These are phyloP conservation scores for Chloroceryle inda DNA, from an alignment of 2,797 vertebrate genomes.

Conservation along the genomic window DNA sequence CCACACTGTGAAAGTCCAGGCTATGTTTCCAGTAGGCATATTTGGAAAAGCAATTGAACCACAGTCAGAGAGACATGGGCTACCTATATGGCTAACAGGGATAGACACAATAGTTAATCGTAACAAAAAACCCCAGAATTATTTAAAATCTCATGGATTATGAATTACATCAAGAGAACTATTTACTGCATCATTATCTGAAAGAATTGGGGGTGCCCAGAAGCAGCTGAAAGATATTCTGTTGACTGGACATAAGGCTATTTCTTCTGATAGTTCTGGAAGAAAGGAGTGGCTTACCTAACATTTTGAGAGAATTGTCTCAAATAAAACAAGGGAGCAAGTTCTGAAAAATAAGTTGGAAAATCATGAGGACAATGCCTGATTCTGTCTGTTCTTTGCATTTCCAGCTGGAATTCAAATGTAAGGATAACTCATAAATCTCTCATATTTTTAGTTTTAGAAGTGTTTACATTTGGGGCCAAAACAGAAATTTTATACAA, in stretches of 20 bases:
- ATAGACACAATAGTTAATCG: neutral
- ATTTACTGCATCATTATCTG: neutral
- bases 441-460: neutral
- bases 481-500: neutral
- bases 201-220: neutral
- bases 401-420: neutral
- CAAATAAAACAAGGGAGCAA: neutral
- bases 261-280: neutral
- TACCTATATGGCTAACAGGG: neutral
- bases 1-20: neutral
- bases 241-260: neutral
- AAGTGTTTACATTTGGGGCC: neutral
- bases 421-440: neutral
- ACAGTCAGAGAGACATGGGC: neutral
- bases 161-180: neutral
- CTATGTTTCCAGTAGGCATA: neutral
- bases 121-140: neutral
- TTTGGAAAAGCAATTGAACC: neutral
- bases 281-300: neutral
- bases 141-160: neutral
- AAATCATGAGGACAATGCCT: neutral
- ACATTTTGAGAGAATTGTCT: neutral
- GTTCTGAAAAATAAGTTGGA: neutral
- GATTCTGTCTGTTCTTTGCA: neutral
- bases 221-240: neutral